Evolutionary conservation across 2,113 vertebrate species (phyloP), one percentile per base, ranked within the genome.

Genomic region (Rhabdornis inornatus): DNA sequence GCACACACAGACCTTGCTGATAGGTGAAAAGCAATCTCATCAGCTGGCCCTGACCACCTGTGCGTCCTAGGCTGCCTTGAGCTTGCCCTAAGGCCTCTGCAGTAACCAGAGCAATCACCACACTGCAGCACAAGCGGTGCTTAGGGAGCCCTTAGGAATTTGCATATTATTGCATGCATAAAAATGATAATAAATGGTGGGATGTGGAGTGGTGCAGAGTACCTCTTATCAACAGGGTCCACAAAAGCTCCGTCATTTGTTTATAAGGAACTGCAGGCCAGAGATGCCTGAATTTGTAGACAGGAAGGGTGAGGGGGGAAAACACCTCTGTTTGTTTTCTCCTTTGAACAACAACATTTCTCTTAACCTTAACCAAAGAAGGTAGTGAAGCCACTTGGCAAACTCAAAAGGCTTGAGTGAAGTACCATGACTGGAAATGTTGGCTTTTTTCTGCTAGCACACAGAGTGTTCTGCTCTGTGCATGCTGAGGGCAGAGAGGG

Each of bases 231-330:
- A 97, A 84, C 92, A 84, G 53, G 57, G 65, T 92, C 86, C 95
- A 97, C 93, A 97, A 89, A 96, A 96, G 94, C 61, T 89, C 74
- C 49, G 81, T 91, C 88, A 88, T 86, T 95, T 96, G 93, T 96
- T 96, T 96, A 90, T 69, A 91, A 92, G 86, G 88, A 96, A 90
- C 92, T 84, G 86, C 61, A 86, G 83, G 52, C 28, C 64, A 90
- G 76, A 90, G 92, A 78, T 96, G 94, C 88, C 68, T 90, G 94
- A 52, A 72, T 87, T 68, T 89, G 86, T 42, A 87, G 90, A 95
- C 96, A 96, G 96, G 96, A 97, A 97, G 96, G 95, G 94, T 97
- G 94, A 96, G 96, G 94, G 50, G 87, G 87, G 66, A 76, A 96
- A 93, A 94, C 89, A 84, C 25, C 71, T 27, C 79, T 65, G 90